Evolutionary conservation across 2,113 vertebrate genomes (phyloP), one percentile per base, ranked within the genome.

Genomic region (Crotalus tigris): DNA sequence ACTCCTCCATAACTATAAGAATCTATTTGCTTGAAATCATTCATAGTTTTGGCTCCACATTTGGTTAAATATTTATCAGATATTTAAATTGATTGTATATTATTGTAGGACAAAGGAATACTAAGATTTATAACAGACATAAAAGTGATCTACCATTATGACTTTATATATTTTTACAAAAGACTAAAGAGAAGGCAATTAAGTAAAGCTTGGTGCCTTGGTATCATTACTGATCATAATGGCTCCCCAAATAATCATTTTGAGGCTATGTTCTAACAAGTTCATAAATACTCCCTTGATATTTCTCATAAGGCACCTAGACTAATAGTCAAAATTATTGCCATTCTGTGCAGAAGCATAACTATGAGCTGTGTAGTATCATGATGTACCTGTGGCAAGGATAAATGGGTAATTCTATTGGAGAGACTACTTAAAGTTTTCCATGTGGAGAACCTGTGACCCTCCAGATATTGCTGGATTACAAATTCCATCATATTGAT

Each of bases 141-240:
- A 24, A 11, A 26, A 93, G 90, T 58, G 39, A 0, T 44, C 29
- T 21, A 0, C 7, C 55, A 33, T 3, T 19, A 9, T 8, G 49
- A 54, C 21, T 85, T 85, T 17, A n/a, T 46, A 6, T 4, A 90
- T n/a, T 95, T 87, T 94, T 57, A 88, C 21, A 92, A 51, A 89
- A 54, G 13, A 5, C 24, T 26, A 5, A 0, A 24, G 88, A 64
- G 75, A 86, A 17, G 0, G 0, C 0, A 2, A 6, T 49, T 75
- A 21, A 4, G 15, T 93, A 85, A 59, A 85, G 39, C 23, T 0
- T 87, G 69, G 24, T 91, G 26, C 0, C 39, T 91, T 49, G 44
- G 29, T 29, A 26, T 54, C 26, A 54, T 17, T 53, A 88, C 6
- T 15, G 26, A 17, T 88, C 51, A 55, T 9, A 86, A 51, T 86